These are phyloP conservation scores for Drosophila meridiana DNA, from an alignment of 2,888 invertebrate species.

Conservation along the genomic window DNA sequence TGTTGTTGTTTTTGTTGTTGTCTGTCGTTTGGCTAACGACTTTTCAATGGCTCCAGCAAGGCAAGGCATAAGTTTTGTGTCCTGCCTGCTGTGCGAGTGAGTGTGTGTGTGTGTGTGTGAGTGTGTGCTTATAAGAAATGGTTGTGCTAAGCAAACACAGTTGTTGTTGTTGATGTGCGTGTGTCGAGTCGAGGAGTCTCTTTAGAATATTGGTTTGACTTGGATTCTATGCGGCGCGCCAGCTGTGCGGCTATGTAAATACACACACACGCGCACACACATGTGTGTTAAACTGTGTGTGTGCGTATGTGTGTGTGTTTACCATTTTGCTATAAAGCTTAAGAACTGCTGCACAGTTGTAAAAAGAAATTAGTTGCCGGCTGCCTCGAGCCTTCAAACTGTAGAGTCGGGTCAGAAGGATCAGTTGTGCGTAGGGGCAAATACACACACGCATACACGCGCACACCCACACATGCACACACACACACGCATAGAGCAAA, in stretches of 20 bases:
- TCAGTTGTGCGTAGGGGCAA: background rate
- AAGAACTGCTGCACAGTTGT: constrained; percentile 75
- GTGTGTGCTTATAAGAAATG: constrained; percentile 37
- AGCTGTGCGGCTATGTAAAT: constrained; percentile 67
- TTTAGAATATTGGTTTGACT: constrained; percentile 75
- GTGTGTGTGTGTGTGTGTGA: constrained; percentile 36
- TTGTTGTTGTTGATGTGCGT: constrained; percentile 24
- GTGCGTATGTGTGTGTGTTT: constrained; percentile 21
- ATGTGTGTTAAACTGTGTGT: constrained; percentile 1
- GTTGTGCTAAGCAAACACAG: constrained; percentile 63
- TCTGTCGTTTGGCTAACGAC: constrained; percentile 78
- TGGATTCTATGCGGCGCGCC: constrained; percentile 54
- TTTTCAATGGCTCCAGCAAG: constrained; percentile 74
- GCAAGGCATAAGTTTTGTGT: constrained; percentile 72
- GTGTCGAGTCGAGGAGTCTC: constrained; percentile 28
- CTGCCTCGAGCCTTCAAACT: constrained; percentile 23
- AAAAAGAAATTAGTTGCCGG: constrained; percentile 76
- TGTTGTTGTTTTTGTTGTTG: constrained; percentile 49
- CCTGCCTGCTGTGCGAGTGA: constrained; percentile 18
- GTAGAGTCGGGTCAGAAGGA: constrained; percentile 30
- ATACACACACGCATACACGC: background rate
- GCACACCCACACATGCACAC: background rate
- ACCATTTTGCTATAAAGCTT: constrained; percentile 64
- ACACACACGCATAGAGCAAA: background rate
- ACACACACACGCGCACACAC: constrained; percentile 8